A percentile compares a stretch with the other conserved stretches of the same genome.
Conservation (phyloP, 2,888 invertebrate genomes). For the Amblyteles armatorius region DNA sequence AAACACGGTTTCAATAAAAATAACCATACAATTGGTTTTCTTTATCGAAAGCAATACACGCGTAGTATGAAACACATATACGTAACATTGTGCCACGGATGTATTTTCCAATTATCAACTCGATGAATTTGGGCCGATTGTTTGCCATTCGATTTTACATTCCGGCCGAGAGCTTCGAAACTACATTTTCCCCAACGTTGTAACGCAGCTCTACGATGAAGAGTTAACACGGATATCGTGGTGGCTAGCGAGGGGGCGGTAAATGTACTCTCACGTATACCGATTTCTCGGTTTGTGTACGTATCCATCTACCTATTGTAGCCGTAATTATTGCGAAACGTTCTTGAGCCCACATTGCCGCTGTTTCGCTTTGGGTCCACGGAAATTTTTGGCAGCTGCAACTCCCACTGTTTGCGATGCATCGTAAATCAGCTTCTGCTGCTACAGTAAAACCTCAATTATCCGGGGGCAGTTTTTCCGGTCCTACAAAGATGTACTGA, state of each 20-base stretch:
- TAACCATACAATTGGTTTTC: no score
- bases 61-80: background rate
- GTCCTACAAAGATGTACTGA: no score
- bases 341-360: constrained; percentile 35
- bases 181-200: background rate
- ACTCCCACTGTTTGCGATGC: constrained; percentile 22
- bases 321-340: constrained; percentile 50
- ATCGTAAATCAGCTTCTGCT: background rate
- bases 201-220: background rate
- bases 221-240: background rate
- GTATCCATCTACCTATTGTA: background rate
- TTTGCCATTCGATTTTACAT: constrained; percentile 33
- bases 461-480: no score
- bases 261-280: background rate
- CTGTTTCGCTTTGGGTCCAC: constrained; percentile 9
- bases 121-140: background rate
- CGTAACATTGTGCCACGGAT: background rate
- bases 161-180: background rate
- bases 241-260: background rate
- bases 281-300: background rate
- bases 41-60: background rate
- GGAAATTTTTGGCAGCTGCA: constrained; percentile 61
- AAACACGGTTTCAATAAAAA: no score
- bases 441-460: background rate
- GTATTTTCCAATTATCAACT: background rate